Base-by-base conservation (phyloP, 2,888 invertebrate species). In the Fragum fragum region DNA sequence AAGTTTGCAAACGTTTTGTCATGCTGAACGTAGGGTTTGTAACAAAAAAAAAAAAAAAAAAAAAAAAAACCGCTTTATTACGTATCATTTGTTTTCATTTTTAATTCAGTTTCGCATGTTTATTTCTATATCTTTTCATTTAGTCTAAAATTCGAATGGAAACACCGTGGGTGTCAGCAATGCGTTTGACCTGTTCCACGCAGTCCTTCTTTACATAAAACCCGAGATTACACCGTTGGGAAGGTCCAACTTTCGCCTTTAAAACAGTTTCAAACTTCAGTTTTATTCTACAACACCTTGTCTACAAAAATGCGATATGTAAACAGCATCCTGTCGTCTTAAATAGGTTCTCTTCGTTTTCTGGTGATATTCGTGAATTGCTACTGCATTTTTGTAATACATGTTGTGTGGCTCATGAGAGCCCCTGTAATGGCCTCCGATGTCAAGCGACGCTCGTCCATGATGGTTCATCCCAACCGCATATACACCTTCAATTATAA, bases 391-490 rank as follows among this genome's bases (percentile, higher is more conserved):
- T 28, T 11, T 14, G 32, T 63, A 29, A 29, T 63, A 63, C 14
- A 16, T 18, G 14, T 63, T 63, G 16, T 28, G 9, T 16, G 63
- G 63, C 16, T 63, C 29, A 32, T 29, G 32, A 18, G 1, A 28
- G 6, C 28, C 63, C 11, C 9, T 28, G 36, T 63, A 63, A 6
- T 36, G 32, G 18, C 63, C 63, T 63, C 29, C 63, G 18, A 63
- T 21, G 29, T 63, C 29, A 3, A 63, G 36, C 9, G 63, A 29
- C 29, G 14, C 29, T 14, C 5, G 28, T 9, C 63, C 63, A 63
- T 63, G 26, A 16, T 63, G 63, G 32, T 63, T 2, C 63, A 36
- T 63, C 16, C 63, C 63, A 29, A 63, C 63, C 23, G 32, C 63
- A 28, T 63, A 14, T 9, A 63, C 63, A n/a, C 28, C 23, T 11